phyloP scores from a whole-genome alignment of 2,888 invertebrate genomes.

The Ennomos quercinarius region DNA sequence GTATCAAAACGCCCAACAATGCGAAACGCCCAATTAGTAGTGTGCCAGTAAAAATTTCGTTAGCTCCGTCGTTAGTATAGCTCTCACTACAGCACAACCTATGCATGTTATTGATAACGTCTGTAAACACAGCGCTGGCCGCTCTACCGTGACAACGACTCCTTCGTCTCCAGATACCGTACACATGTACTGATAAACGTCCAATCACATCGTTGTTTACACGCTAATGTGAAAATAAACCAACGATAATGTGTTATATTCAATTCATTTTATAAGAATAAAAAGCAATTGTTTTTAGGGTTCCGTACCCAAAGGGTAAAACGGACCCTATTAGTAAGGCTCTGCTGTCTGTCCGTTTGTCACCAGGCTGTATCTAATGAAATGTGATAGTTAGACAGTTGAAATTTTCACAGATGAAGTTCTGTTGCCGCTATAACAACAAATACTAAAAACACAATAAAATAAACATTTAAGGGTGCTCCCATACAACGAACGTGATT shows the following conservation, averaged over 20 bases:
- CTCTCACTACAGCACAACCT: slow-evolving; percentile 43
- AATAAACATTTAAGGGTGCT: too few relatives aligned
- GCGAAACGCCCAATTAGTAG: too few relatives aligned
- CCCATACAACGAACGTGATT: too few relatives aligned
- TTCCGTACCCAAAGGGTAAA: too few relatives aligned
- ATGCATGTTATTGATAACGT: slow-evolving; percentile 77
- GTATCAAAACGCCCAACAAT: too few relatives aligned
- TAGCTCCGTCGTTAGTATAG: slow-evolving; percentile 34
- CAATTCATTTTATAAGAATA: slow-evolving; percentile 23
- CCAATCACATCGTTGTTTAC: slow-evolving; percentile 58
- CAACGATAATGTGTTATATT: slow-evolving; percentile 7
- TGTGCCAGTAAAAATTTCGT: background rate
- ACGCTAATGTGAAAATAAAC: slow-evolving; percentile 30
- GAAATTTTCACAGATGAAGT: too few relatives aligned
- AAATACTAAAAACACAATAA: too few relatives aligned
- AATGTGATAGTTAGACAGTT: too few relatives aligned
- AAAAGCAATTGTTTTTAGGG: slow-evolving; percentile 4
- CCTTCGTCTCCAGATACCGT: slow-evolving; percentile 53
- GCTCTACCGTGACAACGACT: slow-evolving; percentile 80
- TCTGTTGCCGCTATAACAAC: too few relatives aligned
- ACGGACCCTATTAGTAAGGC: too few relatives aligned
- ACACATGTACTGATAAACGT: slow-evolving; percentile 65
- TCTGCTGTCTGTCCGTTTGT: too few relatives aligned
- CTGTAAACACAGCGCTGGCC: slow-evolving; percentile 69
- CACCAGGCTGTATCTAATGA: too few relatives aligned